Conservation (phyloP, 1,140 invertebrate genomes). For the roundworm (Caenorhabditis elegans) region DNA sequence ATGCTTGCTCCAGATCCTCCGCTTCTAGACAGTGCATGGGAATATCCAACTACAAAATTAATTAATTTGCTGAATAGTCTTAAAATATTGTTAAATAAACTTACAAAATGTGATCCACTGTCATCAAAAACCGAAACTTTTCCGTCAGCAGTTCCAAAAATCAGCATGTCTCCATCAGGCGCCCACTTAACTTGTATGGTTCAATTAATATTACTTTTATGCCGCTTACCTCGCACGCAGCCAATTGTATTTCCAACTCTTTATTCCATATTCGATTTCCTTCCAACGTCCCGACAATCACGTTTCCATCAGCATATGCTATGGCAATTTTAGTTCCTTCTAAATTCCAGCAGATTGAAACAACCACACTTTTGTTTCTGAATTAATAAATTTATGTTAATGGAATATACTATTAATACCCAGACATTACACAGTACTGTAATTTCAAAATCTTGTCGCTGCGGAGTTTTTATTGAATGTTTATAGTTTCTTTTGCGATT, state of each 20-base stretch:
- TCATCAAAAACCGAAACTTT: not conserved
- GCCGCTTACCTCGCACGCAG: not conserved
- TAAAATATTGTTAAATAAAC: too few relatives aligned
- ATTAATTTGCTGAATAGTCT: too few relatives aligned
- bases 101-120: not conserved
- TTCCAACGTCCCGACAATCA: not conserved
- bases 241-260: not conserved
- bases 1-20: not conserved
- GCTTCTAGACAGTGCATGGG: not conserved
- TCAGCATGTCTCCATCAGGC: not conserved
- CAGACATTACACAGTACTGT: too few relatives aligned
- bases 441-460: too few relatives aligned
- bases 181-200: too few relatives aligned
- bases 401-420: too few relatives aligned
- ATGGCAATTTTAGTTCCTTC: not conserved
- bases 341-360: not conserved
- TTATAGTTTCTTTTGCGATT: too few relatives aligned
- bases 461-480: too few relatives aligned
- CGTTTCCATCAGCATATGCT: not conserved
- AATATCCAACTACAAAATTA: not conserved
- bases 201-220: too few relatives aligned
- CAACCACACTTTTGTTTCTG: slow-evolving; percentile 10
- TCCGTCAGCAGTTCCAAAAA: not conserved
- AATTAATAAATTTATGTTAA: not conserved
- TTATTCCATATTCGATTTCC: not conserved